Percentiles rank a stretch among this genome's conserved stretches.
These are phyloP conservation scores for Numenius phaeopus DNA, from an alignment of 2,797 vertebrate genomes.

Conservation along the genomic window DNA sequence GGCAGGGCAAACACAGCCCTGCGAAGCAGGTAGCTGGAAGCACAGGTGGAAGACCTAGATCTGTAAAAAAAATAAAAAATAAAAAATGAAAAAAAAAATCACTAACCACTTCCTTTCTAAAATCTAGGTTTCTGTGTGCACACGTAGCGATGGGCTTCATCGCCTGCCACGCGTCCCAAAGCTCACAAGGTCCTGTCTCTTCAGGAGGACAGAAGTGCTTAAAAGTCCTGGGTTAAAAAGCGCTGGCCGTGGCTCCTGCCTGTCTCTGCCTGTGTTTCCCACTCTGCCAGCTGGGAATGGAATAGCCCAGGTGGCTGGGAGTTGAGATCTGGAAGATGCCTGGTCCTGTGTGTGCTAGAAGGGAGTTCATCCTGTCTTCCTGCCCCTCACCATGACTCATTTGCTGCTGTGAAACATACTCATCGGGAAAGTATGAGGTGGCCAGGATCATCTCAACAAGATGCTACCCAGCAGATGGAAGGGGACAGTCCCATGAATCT, in stretches of 20 bases:
- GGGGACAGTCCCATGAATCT: background rate
- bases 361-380: background rate
- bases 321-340: background rate
- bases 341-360: background rate
- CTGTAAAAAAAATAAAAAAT: background rate
- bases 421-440: background rate
- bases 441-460: background rate
- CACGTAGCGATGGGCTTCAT: fast-evolving
- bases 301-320: background rate
- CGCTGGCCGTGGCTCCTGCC: fast-evolving
- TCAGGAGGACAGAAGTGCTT: background rate
- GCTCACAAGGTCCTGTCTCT: background rate
- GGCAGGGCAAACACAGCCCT: background rate
- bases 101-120: conserved; percentile 5
- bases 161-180: background rate
- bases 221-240: background rate
- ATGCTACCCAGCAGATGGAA: background rate
- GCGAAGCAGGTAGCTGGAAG: background rate
- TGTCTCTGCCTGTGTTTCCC: background rate
- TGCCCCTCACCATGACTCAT: background rate
- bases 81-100: background rate
- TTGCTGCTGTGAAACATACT: background rate
- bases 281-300: background rate
- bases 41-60: background rate
- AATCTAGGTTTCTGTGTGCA: background rate